Evolutionary conservation across 2,888 invertebrate genomes (phyloP), one percentile per base, ranked within the genome.

Genomic region (Poecilus cupreus): DNA sequence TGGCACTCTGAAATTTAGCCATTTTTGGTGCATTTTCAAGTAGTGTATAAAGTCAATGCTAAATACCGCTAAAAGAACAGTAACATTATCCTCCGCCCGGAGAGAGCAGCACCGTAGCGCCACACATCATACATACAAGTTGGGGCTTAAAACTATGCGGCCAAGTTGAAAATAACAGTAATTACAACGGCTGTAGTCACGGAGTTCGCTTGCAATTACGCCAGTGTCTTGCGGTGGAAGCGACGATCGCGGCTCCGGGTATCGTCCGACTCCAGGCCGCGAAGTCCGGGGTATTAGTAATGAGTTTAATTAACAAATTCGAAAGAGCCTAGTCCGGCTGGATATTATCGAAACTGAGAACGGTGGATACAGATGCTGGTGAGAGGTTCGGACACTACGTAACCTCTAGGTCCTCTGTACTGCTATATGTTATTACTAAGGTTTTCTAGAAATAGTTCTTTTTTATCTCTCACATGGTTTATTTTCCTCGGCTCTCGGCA

Each of bases 141-240:
- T 26, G 26, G 60, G 24, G 60, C 26, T 60, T 60, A 60, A 26
- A 60, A 60, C 60, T 60, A 60, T 60, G 60, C 60, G 60, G 11
- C 60, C 26, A 60, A 60, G 60, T 60, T 60, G 54, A 60, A 60
- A 60, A 60, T 60, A 60, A 60, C 60, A 26, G 60, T 60, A 60
- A 60, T 60, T 60, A 60, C 54, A 54, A 54, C 26, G 60, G 60
- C 60, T 43, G 60, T n/a, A 60, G 60, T 60, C 60, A 60, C 60
- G 26, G 26, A 60, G 24, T 26, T 26, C 26, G 54, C 20, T 20
- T 20, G 54, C 54, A 54, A 54, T 54, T 54, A 54, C 60, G n/a
- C 10, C 60, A 60, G 22, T 32, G 24, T 60, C 24, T 60, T 60
- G 60, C 13, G 60, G 60, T 26, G 8, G 60, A 60, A 26, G 26